Base-by-base conservation (phyloP, 2,113 vertebrate genomes). In the Tautogolabrus adspersus region DNA sequence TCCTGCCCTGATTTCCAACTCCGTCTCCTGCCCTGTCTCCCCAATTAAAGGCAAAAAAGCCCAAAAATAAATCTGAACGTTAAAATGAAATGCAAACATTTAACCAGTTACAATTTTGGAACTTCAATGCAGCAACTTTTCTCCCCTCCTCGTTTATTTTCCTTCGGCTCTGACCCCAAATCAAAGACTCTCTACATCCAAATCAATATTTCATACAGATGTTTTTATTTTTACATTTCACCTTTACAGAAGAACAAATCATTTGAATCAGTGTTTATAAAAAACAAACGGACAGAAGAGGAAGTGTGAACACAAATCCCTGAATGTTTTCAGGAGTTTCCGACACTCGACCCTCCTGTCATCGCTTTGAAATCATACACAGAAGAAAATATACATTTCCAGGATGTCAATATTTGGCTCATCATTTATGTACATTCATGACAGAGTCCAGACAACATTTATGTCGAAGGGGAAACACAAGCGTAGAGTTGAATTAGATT, bases 371-470 rank as follows among this genome's bases (percentile, higher is more conserved):
- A 66, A 80, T 69, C n/a, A 89, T 69, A 63, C 49, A 63, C 13
- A 16, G 6, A 47, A 47, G 0, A 18, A 54, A 57, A 22, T 10
- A 65, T 61, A 84, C 38, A 81, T 77, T 46, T 76, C 12, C 47
- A 71, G 30, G 10, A 65, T 64, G n/a, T 79, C 62, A 66, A 77
- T 46, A 68, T 82, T 83, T 85, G 80, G 79, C 76, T 90, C 72
- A 69, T 90, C 68, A 69, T 71, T 72, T 60, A 37, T 52, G 62
- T 60, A 89, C 80, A 82, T 75, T 88, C 71, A 22, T 87, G 73
- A 82, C 66, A 77, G 74, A 54, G 5, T 37, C 44, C 72, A 15
- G 7, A 21, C 10, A 19, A 21, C 10, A 19, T 49, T 49, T 46
- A 46, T 15, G 44, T 13, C 30, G 18, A 19, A 11, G 10, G 47